A percentile compares a stretch with the other conserved stretches of the same genome.
These are phyloP conservation scores for Gymnorhina tibicen DNA, from an alignment of 2,113 vertebrate species.

Conservation along the genomic window DNA sequence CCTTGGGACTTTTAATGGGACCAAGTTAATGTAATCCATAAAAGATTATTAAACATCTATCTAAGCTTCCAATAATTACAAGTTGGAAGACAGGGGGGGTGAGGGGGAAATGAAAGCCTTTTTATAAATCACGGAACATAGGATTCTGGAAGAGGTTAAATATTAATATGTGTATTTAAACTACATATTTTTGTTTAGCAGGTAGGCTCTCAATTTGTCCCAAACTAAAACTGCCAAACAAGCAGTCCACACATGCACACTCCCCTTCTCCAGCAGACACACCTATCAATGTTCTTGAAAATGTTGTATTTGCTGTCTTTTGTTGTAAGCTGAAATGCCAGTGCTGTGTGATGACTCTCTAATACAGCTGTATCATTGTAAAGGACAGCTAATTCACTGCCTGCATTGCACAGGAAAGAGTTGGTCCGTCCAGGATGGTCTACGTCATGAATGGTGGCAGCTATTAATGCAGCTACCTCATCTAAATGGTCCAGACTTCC, in stretches of 20 bases:
- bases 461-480: slow-evolving; percentile 90
- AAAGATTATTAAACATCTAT: neutral
- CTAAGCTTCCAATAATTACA: neutral
- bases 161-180: neutral
- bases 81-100: neutral
- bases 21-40: neutral
- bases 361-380: slow-evolving; percentile 94
- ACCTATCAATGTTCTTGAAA: slow-evolving; percentile 96
- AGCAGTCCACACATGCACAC: neutral
- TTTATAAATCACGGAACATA: neutral
- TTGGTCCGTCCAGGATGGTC: slow-evolving; percentile 95
- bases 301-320: slow-evolving; percentile 93
- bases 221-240: neutral
- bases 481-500: slow-evolving; percentile 91
- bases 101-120: neutral
- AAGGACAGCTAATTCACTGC: slow-evolving; percentile 91
- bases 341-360: slow-evolving; percentile 93
- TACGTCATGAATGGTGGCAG: slow-evolving; percentile 91
- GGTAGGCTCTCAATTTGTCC: neutral
- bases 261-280: neutral
- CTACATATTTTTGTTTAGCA: neutral
- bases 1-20: neutral
- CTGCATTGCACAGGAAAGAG: slow-evolving; percentile 94
- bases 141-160: neutral
- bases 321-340: slow-evolving; percentile 92